Conservation (phyloP, 2,888 invertebrate genomes). For the Sinelater perroti region DNA sequence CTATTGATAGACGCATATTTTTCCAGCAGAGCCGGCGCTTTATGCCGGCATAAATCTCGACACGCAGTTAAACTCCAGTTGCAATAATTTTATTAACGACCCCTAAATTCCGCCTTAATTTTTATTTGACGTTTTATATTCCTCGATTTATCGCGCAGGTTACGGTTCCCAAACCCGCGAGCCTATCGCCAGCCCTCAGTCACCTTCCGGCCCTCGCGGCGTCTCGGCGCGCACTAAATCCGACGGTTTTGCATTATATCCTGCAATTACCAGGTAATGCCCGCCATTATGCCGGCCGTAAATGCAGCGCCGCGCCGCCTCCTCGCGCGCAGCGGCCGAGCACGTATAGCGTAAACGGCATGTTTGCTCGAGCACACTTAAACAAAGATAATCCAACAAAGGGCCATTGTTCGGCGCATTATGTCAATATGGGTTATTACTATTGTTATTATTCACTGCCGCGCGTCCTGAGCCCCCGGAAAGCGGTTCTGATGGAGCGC, state of each 20-base stretch:
- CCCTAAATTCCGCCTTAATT: conserved; percentile 14
- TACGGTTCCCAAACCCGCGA: background rate
- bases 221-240: too few species aligned
- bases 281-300: too few species aligned
- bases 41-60: conserved; percentile 15
- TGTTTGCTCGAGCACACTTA: conserved; percentile 38
- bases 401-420: conserved; percentile 38
- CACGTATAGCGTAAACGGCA: conserved; percentile 34
- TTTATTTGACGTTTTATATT: conserved; percentile 20
- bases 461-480: conserved; percentile 36
- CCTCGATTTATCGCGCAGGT: conserved; percentile 6
- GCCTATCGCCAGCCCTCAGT: background rate
- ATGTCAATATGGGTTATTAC: conserved; percentile 41
- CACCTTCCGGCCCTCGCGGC: too few species aligned
- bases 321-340: conserved; percentile 11
- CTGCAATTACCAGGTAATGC: too few species aligned
- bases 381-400: conserved; percentile 41
- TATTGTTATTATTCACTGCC: conserved; percentile 40
- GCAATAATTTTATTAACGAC: conserved; percentile 13
- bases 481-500: conserved; percentile 34
- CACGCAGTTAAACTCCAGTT: conserved; percentile 6
- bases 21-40: conserved; percentile 1
- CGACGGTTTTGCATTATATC: too few species aligned
- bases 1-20: background rate
- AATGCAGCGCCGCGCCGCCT: conserved; percentile 2